Conservation (phyloP, 53 echinoderm and acorn worm genomes). For the Glandiceps talaboti region DNA sequence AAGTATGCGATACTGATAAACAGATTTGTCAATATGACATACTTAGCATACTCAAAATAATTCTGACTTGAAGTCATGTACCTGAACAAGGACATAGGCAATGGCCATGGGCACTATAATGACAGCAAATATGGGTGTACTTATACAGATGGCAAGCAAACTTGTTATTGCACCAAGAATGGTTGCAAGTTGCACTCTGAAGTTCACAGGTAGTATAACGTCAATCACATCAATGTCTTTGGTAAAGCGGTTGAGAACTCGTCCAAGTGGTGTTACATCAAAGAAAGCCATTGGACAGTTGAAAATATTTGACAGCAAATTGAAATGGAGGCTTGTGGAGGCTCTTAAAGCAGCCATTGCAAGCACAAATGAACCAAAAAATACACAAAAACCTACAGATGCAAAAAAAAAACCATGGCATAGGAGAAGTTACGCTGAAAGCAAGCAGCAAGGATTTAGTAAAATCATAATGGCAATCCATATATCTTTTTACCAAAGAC, state of each 20-base stretch:
- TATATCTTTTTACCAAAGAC: too few relatives aligned
- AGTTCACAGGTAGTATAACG: slow-evolving; percentile 12
- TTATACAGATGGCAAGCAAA: slow-evolving; percentile 20
- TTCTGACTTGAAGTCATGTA: too few relatives aligned
- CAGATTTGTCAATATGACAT: too few relatives aligned
- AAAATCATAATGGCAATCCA: too few relatives aligned
- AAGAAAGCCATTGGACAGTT: neutral
- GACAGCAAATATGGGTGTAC: slow-evolving; percentile 21
- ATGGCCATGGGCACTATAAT: slow-evolving; percentile 19
- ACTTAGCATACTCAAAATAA: too few relatives aligned
- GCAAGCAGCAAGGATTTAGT: too few relatives aligned
- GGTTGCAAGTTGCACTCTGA: neutral
- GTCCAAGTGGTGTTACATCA: neutral
- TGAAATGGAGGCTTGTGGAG: slow-evolving; percentile 9
- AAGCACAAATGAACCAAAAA: neutral
- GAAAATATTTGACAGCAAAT: neutral
- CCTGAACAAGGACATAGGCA: slow-evolving; percentile 42
- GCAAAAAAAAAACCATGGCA: too few relatives aligned
- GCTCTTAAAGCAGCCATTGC: slow-evolving; percentile 33
- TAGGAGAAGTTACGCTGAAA: too few relatives aligned
- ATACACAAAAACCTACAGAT: neutral
- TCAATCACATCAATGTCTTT: slow-evolving; percentile 64
- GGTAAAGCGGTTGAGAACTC: slow-evolving; percentile 54
- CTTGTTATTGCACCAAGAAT: slow-evolving; percentile 10
- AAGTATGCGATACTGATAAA: too few relatives aligned